Evolutionary conservation across 1,140 invertebrate genomes (phyloP), one percentile per base, ranked within the genome.

Genomic region (Cherax quadricarinatus): DNA sequence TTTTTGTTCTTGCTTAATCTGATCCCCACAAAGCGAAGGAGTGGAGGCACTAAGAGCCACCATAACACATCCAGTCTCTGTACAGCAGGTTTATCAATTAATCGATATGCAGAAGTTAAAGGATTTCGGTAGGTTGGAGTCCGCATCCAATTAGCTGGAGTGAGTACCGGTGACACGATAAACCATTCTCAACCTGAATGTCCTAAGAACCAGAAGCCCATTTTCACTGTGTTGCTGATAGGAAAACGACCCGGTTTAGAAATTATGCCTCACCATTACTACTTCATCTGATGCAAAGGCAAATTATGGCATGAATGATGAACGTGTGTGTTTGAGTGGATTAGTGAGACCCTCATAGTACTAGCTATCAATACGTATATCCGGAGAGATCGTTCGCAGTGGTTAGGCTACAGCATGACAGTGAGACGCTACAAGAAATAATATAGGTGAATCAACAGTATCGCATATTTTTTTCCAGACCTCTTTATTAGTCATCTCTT

Each of bases 131-230:
- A 86, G 84, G 24, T 24, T 3, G 41, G 57, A 18, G 60, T 66
- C 49, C 78, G 60, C 87, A 81, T 88, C 87, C 79, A 82, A 88
- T 88, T 88, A 88, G 87, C n/a, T 6, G 87, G 78, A 18, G 53
- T 75, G 21, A 86, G 48, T 70, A 18, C 57, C 18, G 57, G 60
- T 70, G 79, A 89, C 79, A 70, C 30, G 80, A 82, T 49, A 70
- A 86, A 57, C n/a, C 30, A 86, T 66, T 86, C n/a, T 86, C 73
- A 73, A 51, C 60, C 48, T 70, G 30, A 48, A 73, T 21, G 41
- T 86, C 66, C 57, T 21, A 48, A 24, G 60, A 51, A 18, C 21
- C 24, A 70, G 48, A 18, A 73, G 60, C 41, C 12, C 30, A 86
- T 30, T 75, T 16, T 66, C 21, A 16, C 12, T 18, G 18, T 66